A percentile compares a stretch with the other conserved stretches of the same genome.
Evolutionary conservation across 2,888 invertebrate species (phyloP).

Genomic region (Drosophila phalerata): DNA sequence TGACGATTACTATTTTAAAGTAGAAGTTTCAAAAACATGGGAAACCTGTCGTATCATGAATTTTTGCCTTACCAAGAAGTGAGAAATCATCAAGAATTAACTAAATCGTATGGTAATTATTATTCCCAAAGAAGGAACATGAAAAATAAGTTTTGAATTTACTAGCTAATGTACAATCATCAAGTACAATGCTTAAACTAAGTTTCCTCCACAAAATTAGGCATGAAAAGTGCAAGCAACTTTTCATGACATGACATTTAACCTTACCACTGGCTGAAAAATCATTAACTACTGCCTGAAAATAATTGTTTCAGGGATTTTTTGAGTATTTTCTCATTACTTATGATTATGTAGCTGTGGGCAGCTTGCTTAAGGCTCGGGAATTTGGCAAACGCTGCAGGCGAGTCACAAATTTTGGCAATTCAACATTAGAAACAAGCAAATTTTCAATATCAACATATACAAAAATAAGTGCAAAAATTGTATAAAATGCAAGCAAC

Average conservation of each 20-base stretch:
- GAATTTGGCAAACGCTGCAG: slow-evolving; percentile 41
- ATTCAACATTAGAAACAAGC: slow-evolving; percentile 36
- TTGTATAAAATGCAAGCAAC: slow-evolving; percentile 39
- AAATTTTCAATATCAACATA: slow-evolving; percentile 51
- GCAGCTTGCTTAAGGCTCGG: slow-evolving; percentile 5
- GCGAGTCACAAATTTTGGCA: slow-evolving; percentile 42
- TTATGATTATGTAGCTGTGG: slow-evolving; percentile 9
- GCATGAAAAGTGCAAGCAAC: neutral
- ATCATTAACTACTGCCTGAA: neutral
- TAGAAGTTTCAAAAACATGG: too few species aligned
- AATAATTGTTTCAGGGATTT: neutral
- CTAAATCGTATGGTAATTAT: neutral
- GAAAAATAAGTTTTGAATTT: neutral
- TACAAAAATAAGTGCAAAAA: slow-evolving; percentile 13
- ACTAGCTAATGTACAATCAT: neutral
- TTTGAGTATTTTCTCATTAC: neutral
- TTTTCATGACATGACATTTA: neutral
- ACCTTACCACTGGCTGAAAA: slow-evolving; percentile 1
- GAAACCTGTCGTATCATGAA: too few species aligned
- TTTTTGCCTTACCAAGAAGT: too few species aligned
- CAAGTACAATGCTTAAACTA: neutral
- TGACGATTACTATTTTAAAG: too few species aligned
- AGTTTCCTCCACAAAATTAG: neutral
- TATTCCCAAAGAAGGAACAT: neutral
- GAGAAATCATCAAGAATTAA: too few species aligned